Base-by-base conservation (phyloP, 2,888 invertebrate genomes). In the Drepana falcataria region DNA sequence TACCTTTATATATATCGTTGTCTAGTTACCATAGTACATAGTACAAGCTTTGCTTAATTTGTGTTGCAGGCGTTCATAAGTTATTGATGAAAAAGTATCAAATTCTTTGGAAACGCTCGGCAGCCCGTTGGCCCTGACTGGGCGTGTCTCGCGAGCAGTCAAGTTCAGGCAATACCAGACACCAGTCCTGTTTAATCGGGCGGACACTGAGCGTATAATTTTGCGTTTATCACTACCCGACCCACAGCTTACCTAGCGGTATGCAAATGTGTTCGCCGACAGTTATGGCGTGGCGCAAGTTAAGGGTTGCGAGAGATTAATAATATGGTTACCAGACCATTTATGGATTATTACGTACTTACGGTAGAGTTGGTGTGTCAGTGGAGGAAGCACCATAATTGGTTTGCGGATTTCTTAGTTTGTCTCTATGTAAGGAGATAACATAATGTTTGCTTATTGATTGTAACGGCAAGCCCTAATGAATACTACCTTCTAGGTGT, bases 221-320 rank as follows among this genome's bases (percentile, higher is more conserved):
- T 77, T 65, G 73, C 73, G 69, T 75, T 79, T 81, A 81, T 74
- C 73, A 76, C 60, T 68, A 71, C 63, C 64, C 68, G 78, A 75
- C 76, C 76, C 68, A 69, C 71, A 72, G 77, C 66, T 80, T 81
- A 80, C 71, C 70, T 82, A 83, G 82, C 82, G 83, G 80, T 80
- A 82, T 79, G 79, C 75, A 74, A 81, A 83, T 78, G 63, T 58
- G 60, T 66, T 56, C 64, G 61, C 65, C 62, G 63, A 68, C 66
- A 64, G 60, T 59, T 66, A 57, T 44, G 53, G 35, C 40, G 49
- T 57, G 64, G 59, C 49, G 54, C 53, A 60, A 60, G 54, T 56
- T 51, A 53, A 49, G 47, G 53, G 53, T 7, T 33, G 44, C 9
- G 9, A 6, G 44, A 44, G 44, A 40, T 40, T 44, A 44, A 44